Base-by-base conservation (phyloP, 2,888 invertebrate genomes). In the Willowsia nigromaculata region DNA sequence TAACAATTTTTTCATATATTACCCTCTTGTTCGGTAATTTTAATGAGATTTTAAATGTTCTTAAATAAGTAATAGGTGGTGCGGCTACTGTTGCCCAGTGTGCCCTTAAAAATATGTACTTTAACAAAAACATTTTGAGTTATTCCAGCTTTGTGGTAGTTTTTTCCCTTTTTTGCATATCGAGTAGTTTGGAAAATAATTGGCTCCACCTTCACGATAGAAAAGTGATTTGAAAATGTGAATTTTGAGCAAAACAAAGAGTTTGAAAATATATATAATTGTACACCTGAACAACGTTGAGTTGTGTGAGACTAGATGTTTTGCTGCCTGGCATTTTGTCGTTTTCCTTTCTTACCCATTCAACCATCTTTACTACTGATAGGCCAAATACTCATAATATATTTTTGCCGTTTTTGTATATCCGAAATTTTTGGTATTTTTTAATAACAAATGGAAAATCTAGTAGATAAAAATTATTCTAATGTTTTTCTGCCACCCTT, bases 301-400 rank as follows among this genome's bases (percentile, higher is more conserved):
- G 83, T 83, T 83, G 83, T 84, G 84, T 84, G 84, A 84, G 71
- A 84, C 74, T 33, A 65, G 84, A 84, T 84, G 56, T 56, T 56
- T 50, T 13, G 43, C 43, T 43, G 37, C 9, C 37, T 9, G 37
- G 37, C 37, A 43, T 56, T 22, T 56, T 56, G 50, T 4, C 50
- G 22, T 56, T 56, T 22, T 11, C 56, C 56, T 43, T 22, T 56
- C 9, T n/a, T 56, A 18, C 9, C 5, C 47, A 47, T 47, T 47
- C 47, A 47, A 47, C 47, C 15, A 56, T 56, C 25, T 7, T 7
- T 9, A 56, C 47, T 47, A 47, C 47, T 47, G 22, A n/a, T 56
- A 1, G 18, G 3, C n/a, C 5, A 53, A 2, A 18, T 56, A 18
- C 43, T 43, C 43, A 50, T 18, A n/a, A 47, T 47, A 50, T 13